Percentiles rank a stretch among this genome's conserved stretches.
Conservation (phyloP, 2,113 vertebrate genomes). For the Gymnocephalus cernua region DNA sequence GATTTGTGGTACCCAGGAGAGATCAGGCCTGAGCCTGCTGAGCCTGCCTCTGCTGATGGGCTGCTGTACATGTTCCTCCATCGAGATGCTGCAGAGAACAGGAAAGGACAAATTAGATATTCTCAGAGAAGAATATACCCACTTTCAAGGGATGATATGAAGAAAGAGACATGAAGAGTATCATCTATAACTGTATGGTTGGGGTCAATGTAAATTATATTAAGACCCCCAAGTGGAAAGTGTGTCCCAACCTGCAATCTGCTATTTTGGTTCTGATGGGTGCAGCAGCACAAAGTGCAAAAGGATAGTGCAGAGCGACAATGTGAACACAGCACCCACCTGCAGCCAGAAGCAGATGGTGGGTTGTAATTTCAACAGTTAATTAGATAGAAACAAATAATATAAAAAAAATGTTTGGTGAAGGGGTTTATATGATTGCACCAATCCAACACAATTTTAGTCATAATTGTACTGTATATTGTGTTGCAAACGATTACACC, state of each 20-base stretch:
- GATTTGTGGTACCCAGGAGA: slow-evolving; percentile 96
- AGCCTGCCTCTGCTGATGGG: slow-evolving; percentile 86
- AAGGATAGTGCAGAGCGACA: background rate
- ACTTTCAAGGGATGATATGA: background rate
- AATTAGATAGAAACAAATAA: background rate
- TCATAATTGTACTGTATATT: background rate
- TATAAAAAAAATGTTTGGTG: background rate
- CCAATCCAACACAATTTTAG: background rate
- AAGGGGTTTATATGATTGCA: background rate
- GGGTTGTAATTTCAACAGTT: background rate
- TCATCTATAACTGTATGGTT: background rate
- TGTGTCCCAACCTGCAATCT: background rate
- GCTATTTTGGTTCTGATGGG: background rate
- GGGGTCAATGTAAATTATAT: background rate
- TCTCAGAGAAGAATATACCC: background rate
- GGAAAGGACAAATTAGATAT: slow-evolving; percentile 28
- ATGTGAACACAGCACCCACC: background rate
- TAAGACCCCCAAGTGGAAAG: background rate
- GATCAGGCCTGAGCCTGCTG: slow-evolving; percentile 87
- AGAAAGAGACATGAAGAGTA: background rate
- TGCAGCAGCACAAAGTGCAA: background rate
- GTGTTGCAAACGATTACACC: background rate
- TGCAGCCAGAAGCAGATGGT: background rate
- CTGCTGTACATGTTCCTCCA: slow-evolving; percentile 96
- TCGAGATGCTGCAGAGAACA: slow-evolving; percentile 85